Conservation (phyloP, 1,140 invertebrate genomes). For the Pseudomyrmex cubaensis region DNA sequence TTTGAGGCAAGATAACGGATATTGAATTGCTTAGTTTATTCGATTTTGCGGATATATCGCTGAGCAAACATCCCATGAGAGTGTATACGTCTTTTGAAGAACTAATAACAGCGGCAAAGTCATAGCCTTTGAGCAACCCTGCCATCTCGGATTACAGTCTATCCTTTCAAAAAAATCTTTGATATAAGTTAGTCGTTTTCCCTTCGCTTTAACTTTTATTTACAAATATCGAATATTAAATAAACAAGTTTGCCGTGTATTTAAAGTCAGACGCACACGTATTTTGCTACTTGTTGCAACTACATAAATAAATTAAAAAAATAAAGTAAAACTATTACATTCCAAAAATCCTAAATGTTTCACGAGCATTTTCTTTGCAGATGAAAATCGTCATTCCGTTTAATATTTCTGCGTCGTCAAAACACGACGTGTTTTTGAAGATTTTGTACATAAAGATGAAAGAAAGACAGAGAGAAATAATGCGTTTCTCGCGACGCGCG, state of each 20-base stretch:
- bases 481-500: background rate
- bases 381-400: background rate
- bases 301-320: background rate
- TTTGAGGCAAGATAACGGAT: constrained; percentile 56
- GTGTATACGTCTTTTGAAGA: constrained; percentile 12
- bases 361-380: background rate
- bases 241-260: too few species aligned
- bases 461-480: background rate
- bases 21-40: constrained; percentile 63
- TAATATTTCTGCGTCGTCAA: background rate
- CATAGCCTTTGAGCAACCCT: constrained; percentile 35
- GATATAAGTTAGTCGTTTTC: background rate
- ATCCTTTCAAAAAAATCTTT: constrained; percentile 19
- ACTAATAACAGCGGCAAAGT: constrained; percentile 54
- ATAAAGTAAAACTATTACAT: background rate
- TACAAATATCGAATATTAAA: background rate
- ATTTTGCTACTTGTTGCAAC: too few species aligned
- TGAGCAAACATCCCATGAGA: constrained; percentile 49
- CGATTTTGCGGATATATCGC: constrained; percentile 57
- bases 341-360: background rate
- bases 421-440: background rate
- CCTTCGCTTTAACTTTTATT: background rate
- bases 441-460: too few species aligned
- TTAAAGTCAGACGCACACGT: too few species aligned
- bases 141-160: constrained; percentile 32